These are phyloP conservation scores for Meandrina meandrites DNA, from an alignment of 92 coral and sea anemone species.

Conservation along the genomic window DNA sequence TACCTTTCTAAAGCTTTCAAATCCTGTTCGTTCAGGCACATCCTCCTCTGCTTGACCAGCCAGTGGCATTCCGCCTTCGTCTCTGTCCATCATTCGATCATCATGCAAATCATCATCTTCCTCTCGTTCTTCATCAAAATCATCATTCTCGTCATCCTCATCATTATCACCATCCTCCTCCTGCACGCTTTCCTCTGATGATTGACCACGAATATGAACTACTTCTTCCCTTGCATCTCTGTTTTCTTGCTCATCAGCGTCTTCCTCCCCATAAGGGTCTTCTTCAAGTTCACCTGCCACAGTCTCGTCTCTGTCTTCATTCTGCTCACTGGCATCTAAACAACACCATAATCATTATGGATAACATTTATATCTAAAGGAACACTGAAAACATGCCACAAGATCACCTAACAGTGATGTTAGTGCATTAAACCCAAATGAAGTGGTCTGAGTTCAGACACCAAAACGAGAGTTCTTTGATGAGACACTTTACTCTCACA, in stretches of 20 bases:
- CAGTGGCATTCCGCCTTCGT: constrained; percentile 35
- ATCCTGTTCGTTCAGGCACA: background rate
- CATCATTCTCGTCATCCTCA: constrained; percentile 8
- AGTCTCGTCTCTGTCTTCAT: background rate
- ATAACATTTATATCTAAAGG: background rate
- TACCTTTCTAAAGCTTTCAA: constrained; percentile 25
- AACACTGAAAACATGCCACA: background rate
- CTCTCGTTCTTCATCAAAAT: constrained; percentile 47
- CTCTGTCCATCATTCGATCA: constrained; percentile 30
- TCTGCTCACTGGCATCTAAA: constrained; percentile 5
- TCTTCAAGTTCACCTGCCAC: constrained; percentile 3
- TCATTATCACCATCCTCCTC: constrained; percentile 31
- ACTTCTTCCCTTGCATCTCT: constrained; percentile 9
- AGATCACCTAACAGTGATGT: background rate
- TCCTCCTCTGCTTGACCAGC: background rate
- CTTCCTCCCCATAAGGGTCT: background rate
- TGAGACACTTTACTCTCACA: too few relatives aligned
- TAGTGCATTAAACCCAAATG: background rate
- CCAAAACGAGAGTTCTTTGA: too few relatives aligned
- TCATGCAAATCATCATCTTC: constrained; percentile 29
- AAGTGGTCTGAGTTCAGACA: too few relatives aligned
- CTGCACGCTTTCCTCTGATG: background rate
- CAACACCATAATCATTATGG: background rate
- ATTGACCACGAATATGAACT: constrained; percentile 21
- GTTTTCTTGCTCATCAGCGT: background rate